A percentile compares a stretch with the other conserved stretches of the same genome.
Evolutionary conservation across 1,140 invertebrate genomes (phyloP).

Genomic region (Ips typographus): DNA sequence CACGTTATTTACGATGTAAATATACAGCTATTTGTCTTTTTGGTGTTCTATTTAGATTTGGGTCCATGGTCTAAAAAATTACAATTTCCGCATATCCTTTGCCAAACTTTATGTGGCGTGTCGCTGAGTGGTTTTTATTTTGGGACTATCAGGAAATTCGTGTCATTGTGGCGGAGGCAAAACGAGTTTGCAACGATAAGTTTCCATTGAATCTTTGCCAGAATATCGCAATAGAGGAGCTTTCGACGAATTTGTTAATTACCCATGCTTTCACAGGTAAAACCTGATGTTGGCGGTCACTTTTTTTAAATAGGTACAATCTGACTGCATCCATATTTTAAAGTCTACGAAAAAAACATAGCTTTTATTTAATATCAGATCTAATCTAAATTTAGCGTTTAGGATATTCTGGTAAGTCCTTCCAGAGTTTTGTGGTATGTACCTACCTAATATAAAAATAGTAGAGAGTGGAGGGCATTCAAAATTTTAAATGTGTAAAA

Average conservation of each 20-base stretch:
- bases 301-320: too few species aligned
- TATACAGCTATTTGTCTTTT: not conserved
- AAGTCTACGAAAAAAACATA: too few species aligned
- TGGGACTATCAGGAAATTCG: slow-evolving; percentile 12
- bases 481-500: too few species aligned
- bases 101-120: slow-evolving; percentile 1
- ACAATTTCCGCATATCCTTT: slow-evolving; percentile 16
- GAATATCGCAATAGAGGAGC: slow-evolving; percentile 2
- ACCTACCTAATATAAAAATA: too few species aligned
- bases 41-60: not conserved
- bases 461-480: too few species aligned
- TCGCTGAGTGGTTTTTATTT: slow-evolving; percentile 16
- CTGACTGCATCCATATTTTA: too few species aligned
- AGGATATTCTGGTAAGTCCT: too few species aligned
- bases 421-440: too few species aligned
- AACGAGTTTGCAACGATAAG: too few species aligned
- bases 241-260: slow-evolving; percentile 9
- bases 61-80: not conserved
- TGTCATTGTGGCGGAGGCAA: not conserved
- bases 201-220: slow-evolving; percentile 14
- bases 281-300: not conserved
- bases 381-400: too few species aligned
- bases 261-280: slow-evolving; percentile 1
- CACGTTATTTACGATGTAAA: not conserved
- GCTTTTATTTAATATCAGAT: too few species aligned